These are phyloP conservation scores for Nyctereutes procyonoides DNA, from an alignment of 2,113 vertebrate species.

Conservation along the genomic window DNA sequence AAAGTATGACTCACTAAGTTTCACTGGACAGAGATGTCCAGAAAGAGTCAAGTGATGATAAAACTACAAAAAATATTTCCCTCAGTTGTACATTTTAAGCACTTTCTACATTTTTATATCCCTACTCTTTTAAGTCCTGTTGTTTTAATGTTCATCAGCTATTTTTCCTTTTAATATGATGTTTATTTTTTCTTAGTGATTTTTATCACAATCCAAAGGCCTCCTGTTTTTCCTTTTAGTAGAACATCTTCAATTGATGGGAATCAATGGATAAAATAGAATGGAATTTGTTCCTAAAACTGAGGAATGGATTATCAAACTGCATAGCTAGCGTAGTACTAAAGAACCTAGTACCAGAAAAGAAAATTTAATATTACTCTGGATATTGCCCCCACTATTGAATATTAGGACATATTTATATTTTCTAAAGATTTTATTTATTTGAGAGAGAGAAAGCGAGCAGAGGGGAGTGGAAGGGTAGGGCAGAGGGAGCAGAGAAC, in stretches of 20 bases:
- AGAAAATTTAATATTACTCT: background rate
- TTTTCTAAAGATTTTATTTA: too few relatives aligned
- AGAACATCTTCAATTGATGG: background rate
- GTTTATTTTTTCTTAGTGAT: background rate
- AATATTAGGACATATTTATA: background rate
- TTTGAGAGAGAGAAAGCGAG: too few relatives aligned
- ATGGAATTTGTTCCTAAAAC: background rate
- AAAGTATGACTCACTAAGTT: background rate
- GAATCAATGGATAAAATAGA: conserved; percentile 16
- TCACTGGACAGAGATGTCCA: background rate
- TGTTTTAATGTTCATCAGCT: conserved; percentile 23
- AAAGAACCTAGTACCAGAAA: background rate
- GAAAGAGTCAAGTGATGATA: background rate
- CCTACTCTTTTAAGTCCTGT: conserved; percentile 12
- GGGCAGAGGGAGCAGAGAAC: too few relatives aligned
- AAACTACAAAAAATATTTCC: background rate
- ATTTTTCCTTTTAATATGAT: conserved; percentile 26
- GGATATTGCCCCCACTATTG: background rate
- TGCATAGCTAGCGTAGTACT: background rate
- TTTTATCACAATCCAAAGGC: background rate
- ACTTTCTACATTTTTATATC: conserved; percentile 10
- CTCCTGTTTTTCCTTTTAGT: background rate
- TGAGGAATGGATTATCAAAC: background rate
- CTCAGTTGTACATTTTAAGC: background rate
- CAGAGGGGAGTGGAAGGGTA: too few relatives aligned